These are phyloP conservation scores for Folsomia manolachei DNA, from an alignment of 2,888 invertebrate genomes.

Conservation along the genomic window DNA sequence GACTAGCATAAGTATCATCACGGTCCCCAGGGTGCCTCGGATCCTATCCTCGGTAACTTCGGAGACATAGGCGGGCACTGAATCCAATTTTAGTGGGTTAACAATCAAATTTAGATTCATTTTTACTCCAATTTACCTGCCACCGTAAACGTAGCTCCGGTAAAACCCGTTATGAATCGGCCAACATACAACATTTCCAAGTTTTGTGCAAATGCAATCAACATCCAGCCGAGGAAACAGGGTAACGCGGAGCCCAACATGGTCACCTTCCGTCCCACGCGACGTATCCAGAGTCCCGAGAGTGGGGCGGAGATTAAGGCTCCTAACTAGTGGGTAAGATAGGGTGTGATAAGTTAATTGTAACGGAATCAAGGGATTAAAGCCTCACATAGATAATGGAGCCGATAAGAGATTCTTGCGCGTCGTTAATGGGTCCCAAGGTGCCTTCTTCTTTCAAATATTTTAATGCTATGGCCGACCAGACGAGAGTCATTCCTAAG, in stretches of 20 bases:
- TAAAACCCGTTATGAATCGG: constrained; percentile 43
- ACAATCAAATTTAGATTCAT: no score
- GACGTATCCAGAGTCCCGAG: constrained; percentile 29
- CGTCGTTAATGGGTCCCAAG: constrained; percentile 55
- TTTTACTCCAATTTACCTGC: no score
- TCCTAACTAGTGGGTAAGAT: constrained; percentile 49
- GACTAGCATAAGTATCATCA: constrained; percentile 39
- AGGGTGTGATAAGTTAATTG: neutral
- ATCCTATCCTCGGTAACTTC: constrained; percentile 42
- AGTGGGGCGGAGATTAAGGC: constrained; percentile 38
- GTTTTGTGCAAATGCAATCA: constrained; percentile 36
- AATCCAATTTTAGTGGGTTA: no score
- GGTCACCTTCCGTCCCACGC: constrained; percentile 34
- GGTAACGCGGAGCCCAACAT: constrained; percentile 40
- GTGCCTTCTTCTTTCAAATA: constrained; percentile 15
- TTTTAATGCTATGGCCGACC: constrained; percentile 25
- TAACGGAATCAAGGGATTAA: no score
- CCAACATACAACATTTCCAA: constrained; percentile 35
- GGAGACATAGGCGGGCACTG: constrained; percentile 37
- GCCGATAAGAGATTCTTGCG: constrained; percentile 60
- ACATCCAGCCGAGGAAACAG: constrained; percentile 36
- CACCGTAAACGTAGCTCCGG: constrained; percentile 37
- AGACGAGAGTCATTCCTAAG: constrained; percentile 35
- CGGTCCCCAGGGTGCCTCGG: constrained; percentile 37
- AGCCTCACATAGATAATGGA: constrained; percentile 55